A percentile compares a stretch with the other conserved stretches of the same genome.
phyloP scores from a whole-genome alignment of 1,140 invertebrate genomes.

The Teleopsis dalmanni region DNA sequence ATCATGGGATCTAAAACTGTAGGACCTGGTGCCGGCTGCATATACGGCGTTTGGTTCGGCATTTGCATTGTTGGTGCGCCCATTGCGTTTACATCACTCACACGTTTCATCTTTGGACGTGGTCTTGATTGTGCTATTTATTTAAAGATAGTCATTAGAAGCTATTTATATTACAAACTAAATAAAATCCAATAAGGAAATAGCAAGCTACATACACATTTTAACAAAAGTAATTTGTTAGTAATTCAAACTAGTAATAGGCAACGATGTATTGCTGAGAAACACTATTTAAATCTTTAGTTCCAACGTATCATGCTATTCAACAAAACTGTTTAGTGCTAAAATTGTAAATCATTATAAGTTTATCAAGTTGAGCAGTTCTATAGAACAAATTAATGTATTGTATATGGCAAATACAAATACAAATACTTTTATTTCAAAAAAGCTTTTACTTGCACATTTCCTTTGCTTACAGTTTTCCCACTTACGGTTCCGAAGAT shows the following conservation, averaged over 20 bases:
- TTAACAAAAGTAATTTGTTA: no score
- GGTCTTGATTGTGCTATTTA: conserved; percentile 33
- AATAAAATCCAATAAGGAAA: no score
- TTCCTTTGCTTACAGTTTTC: conserved; percentile 42
- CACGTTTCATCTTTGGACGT: conserved; percentile 53
- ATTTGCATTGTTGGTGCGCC: conserved; percentile 43
- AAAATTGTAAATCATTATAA: background rate
- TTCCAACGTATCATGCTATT: background rate
- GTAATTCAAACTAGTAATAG: no score
- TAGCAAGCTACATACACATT: conserved; percentile 26
- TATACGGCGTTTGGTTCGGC: conserved; percentile 27
- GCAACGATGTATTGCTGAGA: no score
- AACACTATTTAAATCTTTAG: no score
- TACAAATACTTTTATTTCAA: background rate
- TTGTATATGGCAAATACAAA: background rate
- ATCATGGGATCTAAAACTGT: background rate
- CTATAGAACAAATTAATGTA: no score
- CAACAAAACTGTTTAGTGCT: background rate
- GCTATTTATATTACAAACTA: conserved; percentile 16
- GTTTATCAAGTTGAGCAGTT: background rate
- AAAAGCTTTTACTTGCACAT: conserved; percentile 37
- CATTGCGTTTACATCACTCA: conserved; percentile 58
- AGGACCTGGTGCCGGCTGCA: conserved; percentile 21
- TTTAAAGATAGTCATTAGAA: no score
- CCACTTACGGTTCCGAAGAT: conserved; percentile 47